phyloP scores from a whole-genome alignment of 2,888 invertebrate species.

The Heteropelma amictum region DNA sequence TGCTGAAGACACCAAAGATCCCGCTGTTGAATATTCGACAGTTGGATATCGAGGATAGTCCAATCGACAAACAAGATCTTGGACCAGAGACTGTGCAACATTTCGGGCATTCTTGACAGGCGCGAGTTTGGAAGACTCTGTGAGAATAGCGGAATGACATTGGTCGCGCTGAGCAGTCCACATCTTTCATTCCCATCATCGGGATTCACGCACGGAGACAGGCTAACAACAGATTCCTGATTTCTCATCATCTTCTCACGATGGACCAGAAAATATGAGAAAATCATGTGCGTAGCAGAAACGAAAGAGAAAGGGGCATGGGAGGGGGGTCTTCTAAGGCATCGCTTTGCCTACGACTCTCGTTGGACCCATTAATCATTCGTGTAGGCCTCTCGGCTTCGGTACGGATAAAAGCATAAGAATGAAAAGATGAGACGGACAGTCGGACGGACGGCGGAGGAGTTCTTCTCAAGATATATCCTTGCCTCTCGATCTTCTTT shows the following conservation, averaged over 20 bases:
- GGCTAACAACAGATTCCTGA: slow-evolving; percentile 14
- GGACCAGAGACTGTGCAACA: background rate
- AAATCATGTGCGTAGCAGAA: slow-evolving; percentile 33
- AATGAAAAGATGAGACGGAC: slow-evolving; percentile 67
- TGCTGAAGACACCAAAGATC: background rate
- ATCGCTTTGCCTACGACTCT: slow-evolving; percentile 56
- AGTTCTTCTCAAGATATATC: slow-evolving; percentile 51
- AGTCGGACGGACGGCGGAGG: slow-evolving; percentile 60
- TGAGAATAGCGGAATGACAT: slow-evolving; percentile 1
- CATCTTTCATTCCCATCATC: slow-evolving; percentile 36
- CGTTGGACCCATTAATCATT: slow-evolving; percentile 76
- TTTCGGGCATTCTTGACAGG: slow-evolving; percentile 20
- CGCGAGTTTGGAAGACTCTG: background rate
- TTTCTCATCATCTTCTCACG: slow-evolving; percentile 45
- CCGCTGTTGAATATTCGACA: background rate
- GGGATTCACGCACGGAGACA: background rate
- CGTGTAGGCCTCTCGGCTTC: slow-evolving; percentile 50
- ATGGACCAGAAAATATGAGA: slow-evolving; percentile 45
- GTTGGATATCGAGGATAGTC: background rate
- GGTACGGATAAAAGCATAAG: slow-evolving; percentile 69
- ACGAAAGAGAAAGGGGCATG: slow-evolving; percentile 15
- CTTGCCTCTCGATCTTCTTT: slow-evolving; percentile 48
- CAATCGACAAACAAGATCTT: slow-evolving; percentile 11
- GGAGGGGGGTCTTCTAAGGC: slow-evolving; percentile 46
- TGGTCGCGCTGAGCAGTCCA: background rate